Percentiles rank a stretch among this genome's conserved stretches.
Evolutionary conservation across 2,113 vertebrate species (phyloP).

Genomic region (Eulacestoma nigropectus): DNA sequence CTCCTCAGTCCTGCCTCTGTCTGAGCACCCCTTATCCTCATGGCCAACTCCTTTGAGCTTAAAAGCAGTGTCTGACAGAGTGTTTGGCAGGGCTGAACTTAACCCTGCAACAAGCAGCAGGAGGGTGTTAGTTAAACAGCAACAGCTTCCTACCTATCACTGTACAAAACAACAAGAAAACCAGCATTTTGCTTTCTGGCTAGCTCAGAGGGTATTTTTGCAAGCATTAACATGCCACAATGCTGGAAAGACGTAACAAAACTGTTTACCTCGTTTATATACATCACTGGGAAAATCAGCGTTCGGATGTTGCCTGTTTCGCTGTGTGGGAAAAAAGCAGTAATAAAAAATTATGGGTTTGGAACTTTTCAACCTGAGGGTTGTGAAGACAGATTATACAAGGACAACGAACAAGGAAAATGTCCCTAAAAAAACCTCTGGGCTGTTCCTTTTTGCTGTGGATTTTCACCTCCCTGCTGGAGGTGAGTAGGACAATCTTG

Average conservation of each 20-base stretch:
- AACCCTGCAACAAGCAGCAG: not conserved
- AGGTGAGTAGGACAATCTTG: not conserved
- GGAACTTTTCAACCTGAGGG: not conserved
- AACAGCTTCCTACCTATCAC: not conserved
- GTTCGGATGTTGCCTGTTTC: slow-evolving; percentile 82
- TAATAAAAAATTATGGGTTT: fast-evolving
- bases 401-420: not conserved
- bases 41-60: not conserved
- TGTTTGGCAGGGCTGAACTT: not conserved
- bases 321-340: slow-evolving; percentile 52
- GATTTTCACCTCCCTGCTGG: not conserved
- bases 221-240: not conserved
- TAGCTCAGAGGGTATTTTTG: not conserved
- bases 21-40: not conserved
- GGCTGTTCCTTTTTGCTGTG: not conserved
- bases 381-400: not conserved
- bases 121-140: not conserved
- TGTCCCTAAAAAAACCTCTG: not conserved
- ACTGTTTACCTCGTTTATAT: slow-evolving; percentile 87
- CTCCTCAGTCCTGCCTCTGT: not conserved
- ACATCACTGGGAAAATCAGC: slow-evolving; percentile 86
- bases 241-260: not conserved
- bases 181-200: not conserved
- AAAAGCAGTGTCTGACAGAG: not conserved
- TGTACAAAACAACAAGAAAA: not conserved